Evolutionary conservation across 1,140 invertebrate species (phyloP).

Genomic region (Panagrolaimus sp.): DNA sequence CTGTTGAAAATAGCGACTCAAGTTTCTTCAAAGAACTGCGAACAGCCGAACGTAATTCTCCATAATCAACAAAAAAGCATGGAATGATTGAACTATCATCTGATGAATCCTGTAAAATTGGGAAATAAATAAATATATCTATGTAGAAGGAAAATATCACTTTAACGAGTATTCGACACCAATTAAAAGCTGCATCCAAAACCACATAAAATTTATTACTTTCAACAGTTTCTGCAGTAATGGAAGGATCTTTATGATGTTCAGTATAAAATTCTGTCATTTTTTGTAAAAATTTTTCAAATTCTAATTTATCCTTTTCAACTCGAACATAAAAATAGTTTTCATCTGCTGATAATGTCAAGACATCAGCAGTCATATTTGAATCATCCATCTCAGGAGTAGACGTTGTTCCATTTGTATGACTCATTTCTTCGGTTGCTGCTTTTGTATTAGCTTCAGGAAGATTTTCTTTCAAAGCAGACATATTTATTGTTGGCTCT

Average conservation of each 20-base stretch:
- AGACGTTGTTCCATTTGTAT: not conserved
- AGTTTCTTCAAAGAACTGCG: slow-evolving; percentile 1
- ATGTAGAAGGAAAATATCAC: not conserved
- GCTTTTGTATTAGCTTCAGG: not conserved
- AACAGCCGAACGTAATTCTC: slow-evolving; percentile 3
- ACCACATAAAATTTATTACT: slow-evolving; percentile 10
- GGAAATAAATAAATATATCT: not conserved
- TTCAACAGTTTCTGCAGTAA: slow-evolving; percentile 2
- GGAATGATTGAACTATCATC: slow-evolving; percentile 4
- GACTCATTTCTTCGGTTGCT: not conserved
- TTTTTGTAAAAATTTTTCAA: not conserved
- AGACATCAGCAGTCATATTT: not conserved
- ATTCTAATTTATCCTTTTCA: slow-evolving; percentile 6
- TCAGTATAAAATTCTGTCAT: slow-evolving; percentile 12
- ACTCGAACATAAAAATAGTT: slow-evolving; percentile 6
- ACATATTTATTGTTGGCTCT: not conserved
- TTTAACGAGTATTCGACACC: not conserved
- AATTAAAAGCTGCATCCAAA: not conserved
- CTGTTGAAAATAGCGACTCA: not conserved
- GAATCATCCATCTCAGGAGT: not conserved
- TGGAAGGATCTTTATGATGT: not conserved
- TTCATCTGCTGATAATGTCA: not conserved
- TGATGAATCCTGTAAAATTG: not conserved
- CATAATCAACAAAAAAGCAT: slow-evolving; percentile 9
- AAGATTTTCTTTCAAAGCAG: not conserved